A percentile compares a stretch with the other conserved stretches of the same genome.
Evolutionary conservation across 2,797 vertebrate species (phyloP).

Genomic region (Megalops cyprinoides): DNA sequence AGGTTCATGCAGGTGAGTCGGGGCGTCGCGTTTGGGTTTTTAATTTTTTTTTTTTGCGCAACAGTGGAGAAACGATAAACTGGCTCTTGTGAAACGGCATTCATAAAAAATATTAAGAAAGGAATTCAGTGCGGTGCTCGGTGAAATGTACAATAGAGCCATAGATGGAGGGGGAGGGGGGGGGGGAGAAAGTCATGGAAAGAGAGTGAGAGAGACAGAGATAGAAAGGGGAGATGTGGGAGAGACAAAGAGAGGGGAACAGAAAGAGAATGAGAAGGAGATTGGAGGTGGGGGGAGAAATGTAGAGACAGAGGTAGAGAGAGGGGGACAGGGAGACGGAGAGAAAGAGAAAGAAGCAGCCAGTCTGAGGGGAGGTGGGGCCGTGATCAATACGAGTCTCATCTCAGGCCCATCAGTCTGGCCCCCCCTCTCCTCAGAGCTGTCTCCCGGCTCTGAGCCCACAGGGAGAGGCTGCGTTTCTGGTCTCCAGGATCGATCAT

Average conservation of each 20-base stretch:
- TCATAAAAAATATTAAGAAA: too few species aligned
- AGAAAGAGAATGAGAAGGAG: background rate
- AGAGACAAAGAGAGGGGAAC: too few species aligned
- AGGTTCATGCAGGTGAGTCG: slow-evolving; percentile 88
- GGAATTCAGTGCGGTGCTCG: too few species aligned
- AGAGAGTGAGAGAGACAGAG: too few species aligned
- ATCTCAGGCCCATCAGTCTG: slow-evolving; percentile 16
- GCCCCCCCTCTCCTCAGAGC: slow-evolving; percentile 1
- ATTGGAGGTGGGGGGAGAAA: background rate
- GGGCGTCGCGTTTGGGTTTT: background rate
- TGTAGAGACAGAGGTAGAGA: background rate
- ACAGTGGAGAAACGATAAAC: background rate
- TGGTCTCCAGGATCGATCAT: background rate
- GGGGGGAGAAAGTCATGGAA: too few species aligned
- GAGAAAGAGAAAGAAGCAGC: slow-evolving; percentile 10
- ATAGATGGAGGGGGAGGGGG: too few species aligned
- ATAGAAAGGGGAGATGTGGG: too few species aligned
- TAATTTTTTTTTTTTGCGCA: background rate
- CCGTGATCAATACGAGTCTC: slow-evolving; percentile 9
- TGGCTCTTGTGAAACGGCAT: background rate
- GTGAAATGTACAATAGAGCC: too few species aligned
- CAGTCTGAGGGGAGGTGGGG: background rate
- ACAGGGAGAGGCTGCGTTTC: too few species aligned
- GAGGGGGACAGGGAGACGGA: background rate
- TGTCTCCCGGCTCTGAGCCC: background rate